Evolutionary conservation across 2,888 invertebrate species (phyloP), one percentile per base, ranked within the genome.

Genomic region (Leucophora obtusa): DNA sequence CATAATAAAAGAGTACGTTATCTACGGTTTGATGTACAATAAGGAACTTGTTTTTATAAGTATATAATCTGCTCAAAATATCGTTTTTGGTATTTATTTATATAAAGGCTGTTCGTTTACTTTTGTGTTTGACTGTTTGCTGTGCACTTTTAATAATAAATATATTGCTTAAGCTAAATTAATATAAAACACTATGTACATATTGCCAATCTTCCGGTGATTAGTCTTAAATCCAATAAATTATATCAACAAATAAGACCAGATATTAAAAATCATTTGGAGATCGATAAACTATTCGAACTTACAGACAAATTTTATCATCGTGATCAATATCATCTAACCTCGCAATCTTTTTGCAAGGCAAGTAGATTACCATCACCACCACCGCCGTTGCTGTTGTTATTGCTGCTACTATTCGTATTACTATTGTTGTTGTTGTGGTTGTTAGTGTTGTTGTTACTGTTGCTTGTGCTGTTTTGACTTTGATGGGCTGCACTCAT

Each of bases 271-370:
- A 21, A n/a, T 33, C 35, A 47, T 35, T 15, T 10, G n/a, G 17
- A 11, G 56, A 28, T 21, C 24, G 33, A 68, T 56, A 5, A 80
- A 68, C 33, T 43, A n/a, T 28, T 35, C 66, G 24, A 60, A 43
- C 62, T 66, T 56, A 60, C 43, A n/a, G n/a, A 47, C n/a, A n/a
- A 28, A 4, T 18, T 59, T 70, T 43, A 17, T 28, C 28, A 28
- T 28, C 7, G 28, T 28, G 17, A 54, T 77, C 70, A 89, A 90
- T 94, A 95, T 96, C 95, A 96, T 93, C 96, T 96, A 93, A 95
- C 95, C 93, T 95, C 95, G 92, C 95, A 95, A 92, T 95, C 95
- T 92, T 95, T 94, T 90, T 93, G 94, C 86, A 94, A 92, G 88
- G 93, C 92, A 88, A 93, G 92, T 87, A 90, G 86, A 83, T 86